Evolutionary conservation across 2,888 invertebrate species (phyloP).

Genomic region (Anoplius nigerrimus): DNA sequence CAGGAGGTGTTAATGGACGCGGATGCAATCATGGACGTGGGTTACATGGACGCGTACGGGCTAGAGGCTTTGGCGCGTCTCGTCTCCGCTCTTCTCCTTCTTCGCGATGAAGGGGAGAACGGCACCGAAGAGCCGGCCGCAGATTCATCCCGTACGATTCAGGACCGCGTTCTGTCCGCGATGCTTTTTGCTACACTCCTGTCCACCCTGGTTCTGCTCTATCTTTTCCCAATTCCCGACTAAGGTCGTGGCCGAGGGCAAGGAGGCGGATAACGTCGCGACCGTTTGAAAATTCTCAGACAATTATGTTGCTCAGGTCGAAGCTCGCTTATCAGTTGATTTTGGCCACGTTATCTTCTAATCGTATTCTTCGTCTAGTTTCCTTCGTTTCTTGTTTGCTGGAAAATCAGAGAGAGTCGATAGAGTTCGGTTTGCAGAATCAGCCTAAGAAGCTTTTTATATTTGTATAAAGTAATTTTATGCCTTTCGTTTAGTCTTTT

Average conservation of each 20-base stretch:
- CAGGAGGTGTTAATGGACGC: constrained; percentile 75
- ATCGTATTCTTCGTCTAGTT: too few relatives aligned
- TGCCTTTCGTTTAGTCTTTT: too few relatives aligned
- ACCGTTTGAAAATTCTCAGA: not conserved
- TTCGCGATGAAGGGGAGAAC: constrained; percentile 59
- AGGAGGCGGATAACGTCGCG: not conserved
- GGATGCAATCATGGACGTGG: constrained; percentile 74
- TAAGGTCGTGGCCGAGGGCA: constrained; percentile 53
- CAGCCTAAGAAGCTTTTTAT: too few relatives aligned
- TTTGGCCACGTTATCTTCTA: too few relatives aligned
- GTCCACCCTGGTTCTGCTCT: constrained; percentile 75
- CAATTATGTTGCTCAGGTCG: too few relatives aligned
- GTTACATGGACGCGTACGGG: constrained; percentile 74
- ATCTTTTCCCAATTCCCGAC: constrained; percentile 76
- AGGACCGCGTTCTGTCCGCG: constrained; percentile 70
- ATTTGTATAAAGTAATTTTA: too few relatives aligned
- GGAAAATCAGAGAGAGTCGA: too few relatives aligned
- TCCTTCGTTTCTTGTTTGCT: too few relatives aligned
- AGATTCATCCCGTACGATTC: constrained; percentile 70
- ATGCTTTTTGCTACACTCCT: constrained; percentile 75
- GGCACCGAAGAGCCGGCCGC: constrained; percentile 64
- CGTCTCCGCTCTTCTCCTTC: constrained; percentile 65
- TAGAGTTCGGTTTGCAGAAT: too few relatives aligned
- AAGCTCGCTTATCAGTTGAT: too few relatives aligned
- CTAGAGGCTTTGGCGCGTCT: constrained; percentile 71